phyloP scores from a whole-genome alignment of 2,797 vertebrate species.

The Distichodus sexfasciatus region DNA sequence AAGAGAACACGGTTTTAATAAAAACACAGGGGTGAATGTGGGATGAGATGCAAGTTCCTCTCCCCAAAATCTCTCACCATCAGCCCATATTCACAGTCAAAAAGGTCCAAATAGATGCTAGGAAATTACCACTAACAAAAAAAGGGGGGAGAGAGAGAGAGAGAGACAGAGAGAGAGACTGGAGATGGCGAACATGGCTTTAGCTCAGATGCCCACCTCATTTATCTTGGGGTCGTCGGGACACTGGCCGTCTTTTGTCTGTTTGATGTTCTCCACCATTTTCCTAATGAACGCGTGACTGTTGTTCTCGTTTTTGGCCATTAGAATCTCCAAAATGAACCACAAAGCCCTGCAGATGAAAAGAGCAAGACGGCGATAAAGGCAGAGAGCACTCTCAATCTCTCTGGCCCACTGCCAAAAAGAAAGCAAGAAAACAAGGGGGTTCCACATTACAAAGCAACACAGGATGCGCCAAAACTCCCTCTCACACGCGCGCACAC shows the following conservation, averaged over 20 bases:
- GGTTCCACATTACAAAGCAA: neutral
- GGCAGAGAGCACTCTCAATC: neutral
- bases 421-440: neutral
- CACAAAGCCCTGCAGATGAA: constrained; percentile 84
- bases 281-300: constrained; percentile 97
- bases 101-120: too few species aligned
- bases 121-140: too few species aligned
- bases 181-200: neutral
- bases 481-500: neutral
- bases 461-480: too few species aligned
- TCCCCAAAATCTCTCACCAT: too few species aligned
- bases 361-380: neutral
- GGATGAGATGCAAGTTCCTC: neutral
- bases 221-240: constrained; percentile 92
- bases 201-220: constrained; percentile 63
- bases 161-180: too few species aligned
- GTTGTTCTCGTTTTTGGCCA: constrained; percentile 99
- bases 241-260: constrained; percentile 94
- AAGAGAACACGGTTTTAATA: neutral
- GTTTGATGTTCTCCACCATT: constrained; percentile 99
- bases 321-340: constrained; percentile 97
- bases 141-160: neutral
- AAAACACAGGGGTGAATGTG: too few species aligned
- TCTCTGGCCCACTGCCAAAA: neutral
- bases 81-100: too few species aligned